Evolutionary conservation across 2,797 vertebrate genomes (phyloP).

Genomic region (Acanthurus lineatus): DNA sequence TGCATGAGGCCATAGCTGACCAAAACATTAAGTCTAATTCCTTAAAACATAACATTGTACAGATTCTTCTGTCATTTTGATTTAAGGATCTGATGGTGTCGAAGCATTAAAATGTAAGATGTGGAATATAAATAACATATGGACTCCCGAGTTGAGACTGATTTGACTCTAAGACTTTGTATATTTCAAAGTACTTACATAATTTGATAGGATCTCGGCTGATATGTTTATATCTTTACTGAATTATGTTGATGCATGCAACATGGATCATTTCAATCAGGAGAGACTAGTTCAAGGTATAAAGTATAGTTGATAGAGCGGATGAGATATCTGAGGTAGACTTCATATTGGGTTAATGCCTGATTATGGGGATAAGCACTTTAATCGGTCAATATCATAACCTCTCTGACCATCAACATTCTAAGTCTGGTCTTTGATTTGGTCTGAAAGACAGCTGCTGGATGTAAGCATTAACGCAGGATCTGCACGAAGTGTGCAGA

Average conservation of each 20-base stretch:
- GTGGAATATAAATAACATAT: neutral
- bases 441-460: neutral
- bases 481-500: neutral
- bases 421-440: neutral
- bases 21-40: slow-evolving; percentile 23
- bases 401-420: neutral
- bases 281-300: neutral
- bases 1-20: neutral
- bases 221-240: neutral
- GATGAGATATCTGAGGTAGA: neutral
- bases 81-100: neutral
- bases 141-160: neutral
- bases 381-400: slow-evolving; percentile 8
- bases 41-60: slow-evolving; percentile 1
- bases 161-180: neutral
- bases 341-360: slow-evolving; percentile 13
- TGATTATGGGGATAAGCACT: slow-evolving; percentile 19
- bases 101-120: neutral
- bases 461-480: slow-evolving; percentile 3
- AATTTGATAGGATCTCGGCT: neutral
- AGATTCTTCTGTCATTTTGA: slow-evolving; percentile 22
- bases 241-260: neutral
- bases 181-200: neutral
- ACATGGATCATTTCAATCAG: neutral
- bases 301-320: neutral